A percentile compares a stretch with the other conserved stretches of the same genome.
Evolutionary conservation across 2,797 vertebrate species (phyloP).

Genomic region (Myotis pilosus): DNA sequence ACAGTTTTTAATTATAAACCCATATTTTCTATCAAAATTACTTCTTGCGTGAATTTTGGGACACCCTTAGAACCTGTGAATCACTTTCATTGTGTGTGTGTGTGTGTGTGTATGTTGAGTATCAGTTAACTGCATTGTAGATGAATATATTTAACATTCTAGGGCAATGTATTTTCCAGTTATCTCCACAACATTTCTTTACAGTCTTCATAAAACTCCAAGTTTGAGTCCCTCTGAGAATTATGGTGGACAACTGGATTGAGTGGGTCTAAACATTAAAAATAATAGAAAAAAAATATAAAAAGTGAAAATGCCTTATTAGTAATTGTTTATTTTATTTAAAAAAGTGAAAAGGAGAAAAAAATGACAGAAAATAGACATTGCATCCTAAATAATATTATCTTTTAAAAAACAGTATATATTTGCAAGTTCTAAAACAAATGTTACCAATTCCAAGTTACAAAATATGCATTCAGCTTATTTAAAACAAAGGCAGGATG

Average conservation of each 20-base stretch:
- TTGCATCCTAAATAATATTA: neutral
- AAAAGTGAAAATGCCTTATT: neutral
- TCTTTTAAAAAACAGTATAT: neutral
- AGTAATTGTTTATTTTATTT: constrained; percentile 10
- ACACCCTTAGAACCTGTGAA: neutral
- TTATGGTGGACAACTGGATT: neutral
- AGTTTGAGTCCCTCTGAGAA: neutral
- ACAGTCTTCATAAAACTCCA: neutral
- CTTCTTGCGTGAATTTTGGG: too few species aligned
- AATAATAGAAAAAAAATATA: neutral
- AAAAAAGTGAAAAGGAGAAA: neutral
- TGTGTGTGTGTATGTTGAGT: too few species aligned
- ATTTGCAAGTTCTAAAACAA: constrained; percentile 31
- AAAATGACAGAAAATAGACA: neutral
- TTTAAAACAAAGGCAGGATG: constrained; percentile 44
- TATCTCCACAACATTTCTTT: neutral
- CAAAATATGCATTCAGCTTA: constrained; percentile 7
- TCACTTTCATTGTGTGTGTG: neutral
- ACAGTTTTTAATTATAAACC: too few species aligned
- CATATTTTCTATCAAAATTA: too few species aligned
- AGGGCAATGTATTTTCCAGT: neutral
- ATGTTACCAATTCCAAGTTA: constrained; percentile 9
- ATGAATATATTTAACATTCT: neutral
- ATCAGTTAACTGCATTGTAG: neutral
- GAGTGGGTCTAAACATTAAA: neutral